Evolutionary conservation across 2,113 vertebrate species (phyloP).

Genomic region (Mesoclemmys tuberculata): DNA sequence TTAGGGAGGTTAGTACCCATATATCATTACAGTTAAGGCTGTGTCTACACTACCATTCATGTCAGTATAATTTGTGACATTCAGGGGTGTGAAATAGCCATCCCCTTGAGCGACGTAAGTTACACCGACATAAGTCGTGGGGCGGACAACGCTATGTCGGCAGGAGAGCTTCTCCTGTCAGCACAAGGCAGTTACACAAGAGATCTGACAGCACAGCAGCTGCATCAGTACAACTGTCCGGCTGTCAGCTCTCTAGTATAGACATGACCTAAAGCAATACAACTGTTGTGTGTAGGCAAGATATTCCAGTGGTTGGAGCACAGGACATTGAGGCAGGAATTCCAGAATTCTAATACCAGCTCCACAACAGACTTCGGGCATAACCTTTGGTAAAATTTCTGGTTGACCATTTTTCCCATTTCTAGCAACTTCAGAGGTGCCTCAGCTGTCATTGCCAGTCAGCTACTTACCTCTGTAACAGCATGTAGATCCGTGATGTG

Average conservation of each 20-base stretch:
- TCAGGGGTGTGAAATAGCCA: too few species aligned
- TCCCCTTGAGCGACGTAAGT: too few species aligned
- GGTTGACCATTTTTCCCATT: background rate
- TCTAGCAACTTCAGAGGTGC: background rate
- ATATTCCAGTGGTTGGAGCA: background rate
- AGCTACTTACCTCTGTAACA: constrained; percentile 89
- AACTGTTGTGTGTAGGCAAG: background rate
- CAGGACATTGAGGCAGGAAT: background rate
- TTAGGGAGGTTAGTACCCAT: background rate
- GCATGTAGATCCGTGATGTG: constrained; percentile 97
- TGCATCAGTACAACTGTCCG: too few species aligned
- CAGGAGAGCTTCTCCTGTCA: too few species aligned
- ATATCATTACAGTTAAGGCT: background rate
- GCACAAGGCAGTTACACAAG: too few species aligned
- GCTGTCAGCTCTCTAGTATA: too few species aligned
- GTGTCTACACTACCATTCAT: too few species aligned
- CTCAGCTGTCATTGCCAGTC: fast-evolving
- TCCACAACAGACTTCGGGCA: background rate
- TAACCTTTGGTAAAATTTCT: background rate
- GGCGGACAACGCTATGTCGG: too few species aligned
- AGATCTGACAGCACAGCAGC: too few species aligned
- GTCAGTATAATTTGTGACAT: too few species aligned
- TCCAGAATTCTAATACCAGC: background rate
- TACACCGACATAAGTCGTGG: too few species aligned
- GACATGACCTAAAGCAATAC: background rate